Conservation (phyloP, 2,888 invertebrate genomes). For the Aromia moschata region DNA sequence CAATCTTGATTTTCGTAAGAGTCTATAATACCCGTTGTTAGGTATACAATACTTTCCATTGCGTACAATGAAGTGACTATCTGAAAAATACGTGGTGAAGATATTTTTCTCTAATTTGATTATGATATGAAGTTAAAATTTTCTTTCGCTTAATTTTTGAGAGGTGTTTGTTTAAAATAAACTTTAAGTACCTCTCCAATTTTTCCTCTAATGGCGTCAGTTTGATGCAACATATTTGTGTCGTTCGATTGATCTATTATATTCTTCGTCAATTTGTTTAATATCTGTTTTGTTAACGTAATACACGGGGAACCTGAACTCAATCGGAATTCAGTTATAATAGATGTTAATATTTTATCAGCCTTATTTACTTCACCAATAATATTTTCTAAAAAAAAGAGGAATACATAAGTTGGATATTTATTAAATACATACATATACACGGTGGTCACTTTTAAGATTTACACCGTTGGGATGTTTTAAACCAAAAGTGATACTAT, state of each 20-base stretch:
- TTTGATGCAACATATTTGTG: constrained; percentile 48
- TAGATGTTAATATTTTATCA: constrained; percentile 19
- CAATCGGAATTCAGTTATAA: constrained; percentile 60
- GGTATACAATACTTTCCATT: constrained; percentile 86
- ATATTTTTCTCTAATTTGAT: too few species aligned
- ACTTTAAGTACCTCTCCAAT: constrained; percentile 58
- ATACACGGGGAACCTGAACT: constrained; percentile 61
- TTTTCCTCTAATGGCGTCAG: constrained; percentile 52
- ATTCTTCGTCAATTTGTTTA: constrained; percentile 65
- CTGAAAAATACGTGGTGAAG: constrained; percentile 27
- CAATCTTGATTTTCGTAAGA: constrained; percentile 80
- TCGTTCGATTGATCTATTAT: constrained; percentile 65
- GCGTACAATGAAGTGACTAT: constrained; percentile 67
- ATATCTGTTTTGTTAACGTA: constrained; percentile 64
- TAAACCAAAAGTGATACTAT: too few species aligned
- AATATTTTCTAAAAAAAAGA: constrained; percentile 65
- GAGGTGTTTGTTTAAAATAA: too few species aligned
- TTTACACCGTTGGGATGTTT: too few species aligned
- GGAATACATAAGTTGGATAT: too few species aligned
- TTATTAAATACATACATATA: too few species aligned
- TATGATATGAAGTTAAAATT: too few species aligned
- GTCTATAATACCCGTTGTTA: constrained; percentile 83
- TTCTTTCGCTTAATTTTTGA: too few species aligned
- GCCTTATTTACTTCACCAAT: constrained; percentile 70
- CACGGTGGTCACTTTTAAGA: too few species aligned